These are phyloP conservation scores for Cololabis saira DNA, from an alignment of 2,113 vertebrate genomes.

Conservation along the genomic window DNA sequence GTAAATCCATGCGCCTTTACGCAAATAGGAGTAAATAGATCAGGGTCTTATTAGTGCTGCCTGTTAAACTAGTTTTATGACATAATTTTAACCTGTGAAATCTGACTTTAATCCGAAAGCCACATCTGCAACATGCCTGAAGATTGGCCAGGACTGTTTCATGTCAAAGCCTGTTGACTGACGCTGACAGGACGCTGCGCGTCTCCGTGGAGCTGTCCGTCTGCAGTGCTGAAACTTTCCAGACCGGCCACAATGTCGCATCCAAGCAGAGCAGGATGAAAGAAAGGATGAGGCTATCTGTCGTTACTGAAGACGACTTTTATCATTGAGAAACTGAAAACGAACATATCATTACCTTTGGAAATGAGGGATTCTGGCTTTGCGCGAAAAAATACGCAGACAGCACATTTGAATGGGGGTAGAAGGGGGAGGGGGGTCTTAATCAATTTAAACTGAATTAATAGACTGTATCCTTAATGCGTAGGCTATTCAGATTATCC, in stretches of 20 bases:
- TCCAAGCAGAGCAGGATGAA: background rate
- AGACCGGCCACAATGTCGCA: slow-evolving; percentile 17
- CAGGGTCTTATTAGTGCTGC: background rate
- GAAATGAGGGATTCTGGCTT: background rate
- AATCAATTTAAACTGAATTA: slow-evolving; percentile 28
- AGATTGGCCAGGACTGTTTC: slow-evolving; percentile 29
- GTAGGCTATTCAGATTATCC: background rate
- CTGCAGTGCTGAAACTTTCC: slow-evolving; percentile 81
- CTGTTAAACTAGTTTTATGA: too few relatives aligned
- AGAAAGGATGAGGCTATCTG: background rate
- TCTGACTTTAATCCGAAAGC: background rate
- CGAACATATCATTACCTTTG: background rate
- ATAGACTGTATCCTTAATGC: background rate
- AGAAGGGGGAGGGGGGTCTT: background rate
- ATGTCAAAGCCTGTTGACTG: slow-evolving; percentile 62
- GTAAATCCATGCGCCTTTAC: slow-evolving; percentile 25
- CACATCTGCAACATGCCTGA: background rate
- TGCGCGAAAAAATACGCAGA: background rate
- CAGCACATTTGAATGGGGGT: too few relatives aligned
- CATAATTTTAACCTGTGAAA: background rate
- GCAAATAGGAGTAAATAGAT: slow-evolving; percentile 1
- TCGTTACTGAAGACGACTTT: background rate
- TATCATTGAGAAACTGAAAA: slow-evolving; percentile 7
- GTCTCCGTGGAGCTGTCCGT: slow-evolving; percentile 67
- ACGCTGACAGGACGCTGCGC: slow-evolving; percentile 31